Base-by-base conservation (phyloP, 1,140 invertebrate genomes). In the Anagrus nilaparvatae region DNA sequence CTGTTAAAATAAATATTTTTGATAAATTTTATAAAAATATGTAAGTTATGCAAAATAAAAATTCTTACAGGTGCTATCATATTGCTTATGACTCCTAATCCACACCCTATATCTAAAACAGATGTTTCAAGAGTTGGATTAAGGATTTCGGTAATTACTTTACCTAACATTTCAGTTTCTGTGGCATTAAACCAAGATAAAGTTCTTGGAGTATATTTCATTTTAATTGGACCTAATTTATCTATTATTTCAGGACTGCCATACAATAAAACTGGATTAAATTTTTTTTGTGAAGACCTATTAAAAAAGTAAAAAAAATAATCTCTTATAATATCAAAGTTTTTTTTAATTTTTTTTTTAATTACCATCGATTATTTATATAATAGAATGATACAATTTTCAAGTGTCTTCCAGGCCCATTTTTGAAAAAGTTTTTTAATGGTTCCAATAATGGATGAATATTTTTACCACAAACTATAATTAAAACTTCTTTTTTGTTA, bases 401-500 rank as follows among this genome's bases (percentile, higher is more conserved):
- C 23, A 27, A 27, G 10, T 10, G 32, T 28, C 35, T 42, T 32
- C 44, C 44, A 23, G 23, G 24, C 6, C 40, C 40, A 33, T 8
- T 18, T 8, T 20, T 14, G 27, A 42, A 47, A 39, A 34, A 33
- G 23, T 24, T 25, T 28, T 18, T 43, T 24, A 47, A 42, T 16
- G 3, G 12, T 14, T 17, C 18, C 16, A 43, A 0, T 29, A 43
- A 28, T 13, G 34, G 19, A 16, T 4, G 38, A 17, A 47, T 13
- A 14, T 8, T 18, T 35, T 39, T 42, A 8, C 40, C 45, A 43
- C 23, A 17, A 9, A n/a, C 40, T 10, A 35, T 27, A 23, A 47
- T n/a, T 29, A 43, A 20, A 31, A 47, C 20, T 43, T 47, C 45
- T 29, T 39, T 34, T 30, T 47, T 47, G 19, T 39, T 43, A 39